Evolutionary conservation across 2,888 invertebrate species (phyloP), one percentile per base, ranked within the genome.

Genomic region (Myopa tessellatipennis): DNA sequence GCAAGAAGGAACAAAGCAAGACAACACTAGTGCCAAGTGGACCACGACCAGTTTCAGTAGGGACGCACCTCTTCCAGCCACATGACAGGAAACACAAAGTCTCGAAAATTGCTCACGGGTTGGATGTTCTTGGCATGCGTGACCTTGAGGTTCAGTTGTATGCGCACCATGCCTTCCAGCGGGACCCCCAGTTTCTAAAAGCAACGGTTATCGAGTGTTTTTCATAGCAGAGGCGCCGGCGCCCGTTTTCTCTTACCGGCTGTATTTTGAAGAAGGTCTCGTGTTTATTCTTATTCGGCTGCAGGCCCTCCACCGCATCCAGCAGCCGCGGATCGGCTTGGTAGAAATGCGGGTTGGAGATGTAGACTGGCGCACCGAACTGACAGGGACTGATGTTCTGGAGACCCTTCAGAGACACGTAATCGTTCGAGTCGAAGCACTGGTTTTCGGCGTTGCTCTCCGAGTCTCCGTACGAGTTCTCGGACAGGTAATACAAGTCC

Each of bases 331-430:
- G 93, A 85, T 95, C 95, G 0, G 95, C 94, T 80, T 95, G 93
- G 87, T 93, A 95, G 89, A 97, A 98, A 87, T 97, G 97, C 0
- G 97, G 97, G 87, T 94, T 95, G 0, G 97, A 97, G 10, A 97
- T 90, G 82, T 95, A 95, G 0, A 97, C 94, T 0, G 97, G 97
- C 0, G 96, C 96, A 85, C 96, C 95, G 85, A 93, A 96, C 88
- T 96, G 96, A 83, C 96, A 96, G 0, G 95, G 95, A 82, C 95
- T 95, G 81, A 96, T 95, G 85, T 95, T 95, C 88, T 96, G 96
- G 45, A 96, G 88, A 0, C 96, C 96, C 79, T 91, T 91, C 0
- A 93, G 92, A 0, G 95, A 93, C 82, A 95, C 95, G 76, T 90
- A 91, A 45, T 91, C 90, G 71, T 91, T 90, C 78, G 93, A 92